Percentiles rank a stretch among this genome's conserved stretches.
Evolutionary conservation across 1,140 invertebrate species (phyloP).

Genomic region (Drosophila aff.): DNA sequence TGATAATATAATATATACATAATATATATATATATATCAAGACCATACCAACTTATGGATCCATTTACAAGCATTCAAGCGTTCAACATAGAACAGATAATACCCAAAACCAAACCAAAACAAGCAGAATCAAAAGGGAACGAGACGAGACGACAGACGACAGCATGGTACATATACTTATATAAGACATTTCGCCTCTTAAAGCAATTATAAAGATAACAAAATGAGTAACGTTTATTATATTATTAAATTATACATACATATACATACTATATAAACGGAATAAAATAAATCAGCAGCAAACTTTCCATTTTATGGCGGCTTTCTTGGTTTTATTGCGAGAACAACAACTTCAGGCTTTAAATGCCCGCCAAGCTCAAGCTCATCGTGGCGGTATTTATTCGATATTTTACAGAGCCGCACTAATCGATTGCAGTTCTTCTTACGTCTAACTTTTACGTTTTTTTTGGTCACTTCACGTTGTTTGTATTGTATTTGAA

Average conservation of each 20-base stretch:
- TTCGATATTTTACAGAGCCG: not conserved
- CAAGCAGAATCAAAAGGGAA: slow-evolving; percentile 54
- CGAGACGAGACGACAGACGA: slow-evolving; percentile 14
- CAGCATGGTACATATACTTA: slow-evolving; percentile 57
- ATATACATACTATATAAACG: slow-evolving; percentile 74
- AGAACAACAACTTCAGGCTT: not conserved
- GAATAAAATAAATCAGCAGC: slow-evolving; percentile 68
- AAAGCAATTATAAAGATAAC: slow-evolving; percentile 84
- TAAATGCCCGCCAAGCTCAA: not conserved
- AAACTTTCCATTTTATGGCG: slow-evolving; percentile 49
- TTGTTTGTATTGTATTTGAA: not conserved
- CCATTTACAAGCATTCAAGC: slow-evolving; percentile 36
- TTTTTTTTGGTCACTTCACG: too few species aligned
- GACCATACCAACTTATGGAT: slow-evolving; percentile 40
- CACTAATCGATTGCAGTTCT: not conserved
- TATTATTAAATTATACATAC: slow-evolving; percentile 75
- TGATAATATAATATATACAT: slow-evolving; percentile 37
- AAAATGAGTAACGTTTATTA: slow-evolving; percentile 71
- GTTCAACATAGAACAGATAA: slow-evolving; percentile 35
- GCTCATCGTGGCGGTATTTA: not conserved
- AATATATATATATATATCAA: slow-evolving; percentile 25
- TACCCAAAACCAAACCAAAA: slow-evolving; percentile 9
- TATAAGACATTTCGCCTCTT: slow-evolving; percentile 82
- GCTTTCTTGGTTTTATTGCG: not conserved
- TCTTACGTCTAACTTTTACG: too few species aligned